Conservation (phyloP, 2,797 vertebrate genomes). For the Sitta carolinensis region DNA sequence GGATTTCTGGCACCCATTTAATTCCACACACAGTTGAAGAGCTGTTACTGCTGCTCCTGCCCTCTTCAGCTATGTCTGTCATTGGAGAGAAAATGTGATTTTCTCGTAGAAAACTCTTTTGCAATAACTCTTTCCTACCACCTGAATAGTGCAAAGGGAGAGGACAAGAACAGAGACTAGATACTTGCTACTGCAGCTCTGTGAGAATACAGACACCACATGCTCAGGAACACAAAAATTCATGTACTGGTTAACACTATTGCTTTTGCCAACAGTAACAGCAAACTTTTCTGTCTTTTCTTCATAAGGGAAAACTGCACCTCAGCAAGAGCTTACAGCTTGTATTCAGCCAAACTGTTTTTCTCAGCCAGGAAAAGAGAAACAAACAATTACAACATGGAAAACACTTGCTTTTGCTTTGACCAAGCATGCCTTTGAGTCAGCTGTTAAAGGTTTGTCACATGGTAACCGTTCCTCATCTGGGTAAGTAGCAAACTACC, state of each 20-base stretch:
- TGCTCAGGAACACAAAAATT: neutral
- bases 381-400: neutral
- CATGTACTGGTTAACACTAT: neutral
- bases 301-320: neutral
- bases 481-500: neutral
- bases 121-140: neutral
- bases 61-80: neutral
- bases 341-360: neutral
- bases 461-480: neutral
- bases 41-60: neutral
- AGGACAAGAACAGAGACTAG: neutral
- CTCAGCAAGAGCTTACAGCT: neutral
- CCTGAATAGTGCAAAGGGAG: neutral
- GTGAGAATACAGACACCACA: neutral
- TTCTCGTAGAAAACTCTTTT: neutral
- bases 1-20: neutral
- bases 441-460: slow-evolving; percentile 48
- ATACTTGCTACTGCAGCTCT: neutral
- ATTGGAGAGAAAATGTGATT: neutral
- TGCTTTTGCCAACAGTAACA: neutral
- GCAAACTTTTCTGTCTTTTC: neutral
- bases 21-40: neutral
- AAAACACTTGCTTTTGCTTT: slow-evolving; percentile 42
- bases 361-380: neutral
- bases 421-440: neutral